phyloP scores from a whole-genome alignment of 2,113 vertebrate genomes.

The Onychostruthus taczanowskii region DNA sequence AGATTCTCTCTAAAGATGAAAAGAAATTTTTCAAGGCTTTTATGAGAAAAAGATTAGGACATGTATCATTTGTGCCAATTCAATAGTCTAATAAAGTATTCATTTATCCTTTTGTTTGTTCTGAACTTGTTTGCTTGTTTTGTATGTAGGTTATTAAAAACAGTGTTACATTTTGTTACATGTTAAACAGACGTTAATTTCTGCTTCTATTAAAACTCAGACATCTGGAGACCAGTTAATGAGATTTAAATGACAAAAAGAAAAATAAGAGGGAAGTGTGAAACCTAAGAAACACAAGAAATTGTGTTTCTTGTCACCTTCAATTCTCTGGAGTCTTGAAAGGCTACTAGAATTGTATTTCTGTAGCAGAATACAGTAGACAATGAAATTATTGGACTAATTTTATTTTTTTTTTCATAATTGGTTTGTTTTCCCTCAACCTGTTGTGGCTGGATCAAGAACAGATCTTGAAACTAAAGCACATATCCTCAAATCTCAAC shows the following conservation, averaged over 20 bases:
- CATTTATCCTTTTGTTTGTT: neutral
- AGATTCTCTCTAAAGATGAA: neutral
- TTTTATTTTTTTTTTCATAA: neutral
- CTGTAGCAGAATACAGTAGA: neutral
- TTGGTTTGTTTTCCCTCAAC: neutral
- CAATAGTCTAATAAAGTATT: neutral
- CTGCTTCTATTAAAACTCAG: neutral
- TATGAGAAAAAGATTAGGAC: neutral
- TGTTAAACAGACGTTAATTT: neutral
- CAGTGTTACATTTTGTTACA: neutral
- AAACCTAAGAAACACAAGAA: neutral
- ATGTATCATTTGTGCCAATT: accelerated
- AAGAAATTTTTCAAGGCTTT: neutral
- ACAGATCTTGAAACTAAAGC: neutral
- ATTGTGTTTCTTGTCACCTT: neutral
- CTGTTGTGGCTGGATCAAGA: neutral
- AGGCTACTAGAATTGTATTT: neutral
- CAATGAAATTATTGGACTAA: neutral
- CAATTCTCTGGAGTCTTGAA: neutral
- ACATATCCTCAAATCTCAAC: neutral
- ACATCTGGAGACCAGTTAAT: neutral
- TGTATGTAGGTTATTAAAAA: neutral
- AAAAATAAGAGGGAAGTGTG: neutral
- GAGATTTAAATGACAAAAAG: neutral
- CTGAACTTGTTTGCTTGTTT: neutral